Conservation (phyloP, 2,797 vertebrate genomes). For the Gymnoscopelus braueri region DNA sequence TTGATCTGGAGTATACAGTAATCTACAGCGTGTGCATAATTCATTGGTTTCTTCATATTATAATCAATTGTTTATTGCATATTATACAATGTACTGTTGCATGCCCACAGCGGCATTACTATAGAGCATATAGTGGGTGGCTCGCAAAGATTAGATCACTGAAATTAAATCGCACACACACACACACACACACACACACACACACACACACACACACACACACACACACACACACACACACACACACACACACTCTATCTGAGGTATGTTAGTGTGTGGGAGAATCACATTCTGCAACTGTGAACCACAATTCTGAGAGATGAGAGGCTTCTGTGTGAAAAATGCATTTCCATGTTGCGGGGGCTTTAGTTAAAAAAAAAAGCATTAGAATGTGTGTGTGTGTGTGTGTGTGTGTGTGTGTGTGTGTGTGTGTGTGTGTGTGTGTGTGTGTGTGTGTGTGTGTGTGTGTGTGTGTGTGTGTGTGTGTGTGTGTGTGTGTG, state of each 20-base stretch:
- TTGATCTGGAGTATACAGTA: not conserved
- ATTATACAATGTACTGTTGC: no score
- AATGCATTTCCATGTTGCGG: constrained; percentile 76
- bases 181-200: constrained; percentile 26
- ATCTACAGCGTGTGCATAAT: constrained; percentile 15
- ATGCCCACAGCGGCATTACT: constrained; percentile 20
- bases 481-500: constrained; percentile 13
- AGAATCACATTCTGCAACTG: constrained; percentile 66
- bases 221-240: constrained; percentile 44
- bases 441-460: constrained; percentile 10
- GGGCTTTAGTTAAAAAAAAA: constrained; percentile 59
- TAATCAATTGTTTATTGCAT: constrained; percentile 14
- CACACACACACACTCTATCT: not conserved
- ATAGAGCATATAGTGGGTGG: constrained; percentile 63
- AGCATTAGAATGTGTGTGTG: constrained; percentile 40
- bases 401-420: constrained; percentile 22
- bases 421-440: constrained; percentile 2
- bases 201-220: constrained; percentile 29
- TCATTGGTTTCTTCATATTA: constrained; percentile 23
- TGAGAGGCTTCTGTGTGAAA: constrained; percentile 72
- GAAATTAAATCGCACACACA: not conserved
- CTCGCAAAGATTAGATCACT: constrained; percentile 51
- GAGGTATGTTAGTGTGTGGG: constrained; percentile 63
- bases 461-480: constrained; percentile 1
- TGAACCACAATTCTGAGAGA: constrained; percentile 59